These are phyloP conservation scores for Netelia inedita DNA, from an alignment of 2,888 invertebrate genomes.

Conservation along the genomic window DNA sequence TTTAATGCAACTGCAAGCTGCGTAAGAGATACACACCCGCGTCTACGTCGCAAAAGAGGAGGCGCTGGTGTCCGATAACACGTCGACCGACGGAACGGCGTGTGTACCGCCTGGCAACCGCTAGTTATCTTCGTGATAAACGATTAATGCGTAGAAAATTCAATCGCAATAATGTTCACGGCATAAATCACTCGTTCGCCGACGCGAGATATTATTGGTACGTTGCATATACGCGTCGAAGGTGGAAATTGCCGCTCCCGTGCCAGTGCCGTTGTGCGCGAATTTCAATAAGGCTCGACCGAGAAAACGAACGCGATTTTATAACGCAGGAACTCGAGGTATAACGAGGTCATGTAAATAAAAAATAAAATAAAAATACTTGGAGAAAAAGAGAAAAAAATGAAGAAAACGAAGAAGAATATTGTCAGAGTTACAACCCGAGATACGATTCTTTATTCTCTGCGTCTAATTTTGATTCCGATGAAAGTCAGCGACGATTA, in stretches of 20 bases:
- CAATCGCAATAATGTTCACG: constrained; percentile 67
- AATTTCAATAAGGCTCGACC: constrained; percentile 37
- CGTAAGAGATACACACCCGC: constrained; percentile 36
- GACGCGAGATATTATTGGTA: not conserved
- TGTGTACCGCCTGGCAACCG: constrained; percentile 56
- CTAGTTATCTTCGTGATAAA: constrained; percentile 69
- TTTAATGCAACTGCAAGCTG: constrained; percentile 13
- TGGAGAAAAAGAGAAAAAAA: not conserved
- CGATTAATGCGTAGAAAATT: constrained; percentile 69
- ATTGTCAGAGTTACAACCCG: not conserved
- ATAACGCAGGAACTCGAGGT: not conserved
- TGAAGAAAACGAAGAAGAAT: not conserved
- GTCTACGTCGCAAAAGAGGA: constrained; percentile 59
- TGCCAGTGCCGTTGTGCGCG: not conserved
- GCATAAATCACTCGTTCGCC: constrained; percentile 52
- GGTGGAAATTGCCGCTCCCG: constrained; percentile 54
- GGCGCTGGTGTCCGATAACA: constrained; percentile 62
- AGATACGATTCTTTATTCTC: not conserved
- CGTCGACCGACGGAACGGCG: constrained; percentile 60
- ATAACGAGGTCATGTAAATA: not conserved
- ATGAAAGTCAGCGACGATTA: constrained; percentile 76
- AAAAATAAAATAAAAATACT: constrained; percentile 9
- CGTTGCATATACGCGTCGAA: constrained; percentile 28
- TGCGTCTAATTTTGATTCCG: constrained; percentile 36
- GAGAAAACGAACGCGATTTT: constrained; percentile 4